Base-by-base conservation (phyloP, 2,797 vertebrate genomes). In the Anomalospiza imberbis region DNA sequence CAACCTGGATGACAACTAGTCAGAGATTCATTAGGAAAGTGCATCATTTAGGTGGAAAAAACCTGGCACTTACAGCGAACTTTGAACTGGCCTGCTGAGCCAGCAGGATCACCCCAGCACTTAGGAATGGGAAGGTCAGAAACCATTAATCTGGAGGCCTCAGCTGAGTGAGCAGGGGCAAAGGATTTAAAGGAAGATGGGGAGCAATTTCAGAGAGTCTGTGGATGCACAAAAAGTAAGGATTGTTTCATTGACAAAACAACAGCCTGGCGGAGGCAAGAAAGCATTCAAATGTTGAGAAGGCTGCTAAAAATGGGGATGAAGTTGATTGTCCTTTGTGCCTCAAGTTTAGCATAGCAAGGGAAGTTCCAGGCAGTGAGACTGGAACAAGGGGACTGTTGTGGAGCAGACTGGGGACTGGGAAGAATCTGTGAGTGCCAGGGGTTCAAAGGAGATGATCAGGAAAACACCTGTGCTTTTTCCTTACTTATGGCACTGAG, bases 1-100 rank as follows among this genome's bases (percentile, higher is more conserved):
- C 7, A 4, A 7, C 5, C 7, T 3, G 3, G 9, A 2, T 81
- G 32, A 58, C 12, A 42, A 4, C 5, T 24, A 40, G 11, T 3
- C 21, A 51, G 22, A 53, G 17, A 36, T 65, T 34, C 28, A n/a
- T 77, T 51, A 63, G 61, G 21, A 73, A 71, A 34, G 8, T 60
- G 4, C 28, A 63, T 12, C 4, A 14, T n/a, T 78, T 32, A 24
- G 2, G 8, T 62, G 62, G 24, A 73, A 54, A 71, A 76, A 25
- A 26, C 0, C 13, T 31, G n/a, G 8, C 10, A 24, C 17, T 28
- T 48, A 24, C 1, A 63, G 50, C 2, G 9, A 55, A 29, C 4
- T 42, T 24, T 65, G 61, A 73, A n/a, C 44, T 31, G 25, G 15
- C 6, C 21, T 83, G 24, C 55, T 42, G 42, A 57, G 11, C 28